These are phyloP conservation scores for Lepidostoma basale DNA, from an alignment of 1,140 invertebrate species.

Conservation along the genomic window DNA sequence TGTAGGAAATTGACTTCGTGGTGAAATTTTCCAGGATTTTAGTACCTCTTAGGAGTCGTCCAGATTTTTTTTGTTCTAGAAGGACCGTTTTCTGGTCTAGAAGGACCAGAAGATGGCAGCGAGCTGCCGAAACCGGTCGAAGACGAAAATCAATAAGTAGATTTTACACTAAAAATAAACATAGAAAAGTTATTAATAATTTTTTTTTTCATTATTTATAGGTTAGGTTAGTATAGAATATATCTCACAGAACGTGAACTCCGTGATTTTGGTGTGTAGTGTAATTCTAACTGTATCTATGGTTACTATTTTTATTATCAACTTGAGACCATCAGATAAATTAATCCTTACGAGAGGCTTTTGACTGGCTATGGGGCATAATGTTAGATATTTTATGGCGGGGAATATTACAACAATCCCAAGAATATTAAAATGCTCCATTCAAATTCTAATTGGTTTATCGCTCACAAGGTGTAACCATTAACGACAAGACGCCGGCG, in stretches of 20 bases:
- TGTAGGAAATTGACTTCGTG: too few relatives aligned
- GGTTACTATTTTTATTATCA: neutral
- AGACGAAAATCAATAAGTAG: too few relatives aligned
- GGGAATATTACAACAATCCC: neutral
- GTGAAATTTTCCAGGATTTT: too few relatives aligned
- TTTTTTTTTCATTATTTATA: neutral
- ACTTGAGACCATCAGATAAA: conserved; percentile 17
- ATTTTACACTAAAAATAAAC: too few relatives aligned
- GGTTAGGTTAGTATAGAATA: too few relatives aligned
- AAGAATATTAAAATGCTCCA: neutral
- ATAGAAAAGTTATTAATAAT: too few relatives aligned
- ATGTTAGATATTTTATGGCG: neutral
- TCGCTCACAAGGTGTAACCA: neutral
- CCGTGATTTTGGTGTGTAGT: neutral
- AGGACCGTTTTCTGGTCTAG: too few relatives aligned
- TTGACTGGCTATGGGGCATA: neutral
- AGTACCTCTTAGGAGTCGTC: too few relatives aligned
- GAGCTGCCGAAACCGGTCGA: too few relatives aligned
- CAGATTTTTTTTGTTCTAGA: too few relatives aligned
- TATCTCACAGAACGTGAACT: too few relatives aligned
- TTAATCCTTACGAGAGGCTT: conserved; percentile 11
- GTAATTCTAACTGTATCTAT: neutral
- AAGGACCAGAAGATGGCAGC: too few relatives aligned
- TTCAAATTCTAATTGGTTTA: neutral
- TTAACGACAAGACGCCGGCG: neutral